Base-by-base conservation (phyloP, 2,113 vertebrate genomes). In the Hydrochoerus hydrochaeris region DNA sequence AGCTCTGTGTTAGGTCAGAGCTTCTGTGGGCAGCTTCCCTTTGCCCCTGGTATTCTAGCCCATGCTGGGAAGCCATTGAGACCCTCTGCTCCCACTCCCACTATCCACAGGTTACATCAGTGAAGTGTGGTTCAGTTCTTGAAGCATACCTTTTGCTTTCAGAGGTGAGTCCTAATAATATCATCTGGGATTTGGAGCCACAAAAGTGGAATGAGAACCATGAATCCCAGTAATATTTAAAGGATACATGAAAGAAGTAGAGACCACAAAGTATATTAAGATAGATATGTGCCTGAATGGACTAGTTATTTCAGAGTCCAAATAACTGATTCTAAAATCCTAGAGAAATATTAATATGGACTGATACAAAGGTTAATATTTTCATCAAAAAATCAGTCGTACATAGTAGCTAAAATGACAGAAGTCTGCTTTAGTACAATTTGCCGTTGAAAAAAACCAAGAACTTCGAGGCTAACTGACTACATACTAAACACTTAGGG, bases 91-190 rank as follows among this genome's bases (percentile, higher is more conserved):
- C 85, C 20, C n/a, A 35, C 81, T 60, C 49, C 41, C 8, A 62
- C 10, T 67, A 35, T 67, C 17, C 60, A 8, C 5, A 75, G 52
- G 5, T 93, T 75, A 93, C 9, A 3, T 41, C 28, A 94, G 22
- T 82, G 54, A 19, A 82, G 11, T 58, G 92, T 94, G 90, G 94
- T 95, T 92, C 92, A 94, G 77, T 57, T 58, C 89, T 1, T 44
- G 20, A n/a, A 58, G 52, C 9, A 44, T 32, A 35, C 11, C 44
- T 73, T 22, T 8, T 88, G 4, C 17, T 58, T 84, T 91, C 3
- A 65, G 58, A 49, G 20, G 86, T 12, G 6, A 26, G 16, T 88
- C 30, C 19, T 75, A 5, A 93, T 75, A 89, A 52, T 9, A 69
- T 49, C 44, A 77, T 16, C 22, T 2, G 22, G 20, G 28, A 93